Conservation (phyloP, 2,113 vertebrate genomes). For the Vireo altiloquus region DNA sequence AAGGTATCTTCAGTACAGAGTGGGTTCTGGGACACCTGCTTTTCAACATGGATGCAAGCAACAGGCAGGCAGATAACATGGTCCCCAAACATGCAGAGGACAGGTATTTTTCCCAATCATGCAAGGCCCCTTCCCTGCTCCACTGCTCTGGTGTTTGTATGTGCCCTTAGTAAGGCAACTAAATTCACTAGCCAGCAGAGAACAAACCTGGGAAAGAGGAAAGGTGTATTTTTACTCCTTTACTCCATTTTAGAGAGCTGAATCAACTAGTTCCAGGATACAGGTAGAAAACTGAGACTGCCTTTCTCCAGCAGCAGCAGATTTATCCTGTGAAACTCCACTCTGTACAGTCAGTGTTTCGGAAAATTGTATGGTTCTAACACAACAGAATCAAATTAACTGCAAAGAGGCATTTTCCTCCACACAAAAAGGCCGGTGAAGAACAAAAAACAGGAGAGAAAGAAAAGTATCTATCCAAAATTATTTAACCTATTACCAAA, state of each 20-base stretch:
- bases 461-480: not conserved
- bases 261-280: not conserved
- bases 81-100: not conserved
- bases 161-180: not conserved
- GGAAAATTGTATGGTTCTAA: not conserved
- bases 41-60: not conserved
- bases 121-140: not conserved
- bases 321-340: not conserved
- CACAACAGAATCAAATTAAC: not conserved
- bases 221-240: not conserved
- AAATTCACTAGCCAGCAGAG: not conserved
- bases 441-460: not conserved
- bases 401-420: not conserved
- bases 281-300: not conserved
- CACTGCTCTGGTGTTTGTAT: not conserved
- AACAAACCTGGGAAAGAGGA: not conserved
- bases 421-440: not conserved
- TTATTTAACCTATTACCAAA: not conserved
- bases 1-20: not conserved
- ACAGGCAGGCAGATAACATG: not conserved
- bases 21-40: not conserved
- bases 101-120: not conserved
- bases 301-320: not conserved
- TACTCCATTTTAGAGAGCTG: not conserved
- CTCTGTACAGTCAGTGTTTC: not conserved